Percentiles rank a stretch among this genome's conserved stretches.
Evolutionary conservation across 2,797 vertebrate species (phyloP).

Genomic region (Lerista edwardsae): DNA sequence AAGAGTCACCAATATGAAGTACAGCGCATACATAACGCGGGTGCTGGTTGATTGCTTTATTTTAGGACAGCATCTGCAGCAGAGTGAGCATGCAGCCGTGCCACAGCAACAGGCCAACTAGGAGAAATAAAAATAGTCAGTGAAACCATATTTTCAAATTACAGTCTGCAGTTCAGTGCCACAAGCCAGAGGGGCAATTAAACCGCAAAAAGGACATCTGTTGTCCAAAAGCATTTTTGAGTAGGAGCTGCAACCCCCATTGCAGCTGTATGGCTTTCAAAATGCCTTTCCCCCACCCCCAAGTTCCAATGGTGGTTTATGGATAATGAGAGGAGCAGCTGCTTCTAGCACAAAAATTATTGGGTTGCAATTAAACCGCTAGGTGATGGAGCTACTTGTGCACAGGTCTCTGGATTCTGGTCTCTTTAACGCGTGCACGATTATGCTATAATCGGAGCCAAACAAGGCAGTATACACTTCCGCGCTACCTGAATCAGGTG

Average conservation of each 20-base stretch:
- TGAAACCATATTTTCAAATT: not conserved
- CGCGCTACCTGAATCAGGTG: no score
- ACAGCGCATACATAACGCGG: constrained; percentile 93
- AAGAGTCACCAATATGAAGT: constrained; percentile 90
- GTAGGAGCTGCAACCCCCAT: not conserved
- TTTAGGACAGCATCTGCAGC: constrained; percentile 93
- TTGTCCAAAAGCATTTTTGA: not conserved
- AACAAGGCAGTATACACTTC: no score
- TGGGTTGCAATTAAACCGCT: no score
- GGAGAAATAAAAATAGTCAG: constrained; percentile 34
- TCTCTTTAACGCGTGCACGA: not conserved
- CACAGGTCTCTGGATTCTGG: not conserved
- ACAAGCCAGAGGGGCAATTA: not conserved
- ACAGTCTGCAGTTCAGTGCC: not conserved
- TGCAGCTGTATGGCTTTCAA: not conserved
- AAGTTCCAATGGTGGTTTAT: not conserved
- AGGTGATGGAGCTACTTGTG: not conserved
- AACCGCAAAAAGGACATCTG: not conserved
- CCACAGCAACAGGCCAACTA: constrained; percentile 98
- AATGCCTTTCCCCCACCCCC: not conserved
- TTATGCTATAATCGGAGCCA: not conserved
- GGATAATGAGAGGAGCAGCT: not conserved
- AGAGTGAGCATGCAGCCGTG: constrained; percentile 88
- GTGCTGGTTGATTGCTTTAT: constrained; percentile 97
- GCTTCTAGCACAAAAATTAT: not conserved